Conservation (phyloP, 1,140 invertebrate genomes). For the Euglossa dilemma region DNA sequence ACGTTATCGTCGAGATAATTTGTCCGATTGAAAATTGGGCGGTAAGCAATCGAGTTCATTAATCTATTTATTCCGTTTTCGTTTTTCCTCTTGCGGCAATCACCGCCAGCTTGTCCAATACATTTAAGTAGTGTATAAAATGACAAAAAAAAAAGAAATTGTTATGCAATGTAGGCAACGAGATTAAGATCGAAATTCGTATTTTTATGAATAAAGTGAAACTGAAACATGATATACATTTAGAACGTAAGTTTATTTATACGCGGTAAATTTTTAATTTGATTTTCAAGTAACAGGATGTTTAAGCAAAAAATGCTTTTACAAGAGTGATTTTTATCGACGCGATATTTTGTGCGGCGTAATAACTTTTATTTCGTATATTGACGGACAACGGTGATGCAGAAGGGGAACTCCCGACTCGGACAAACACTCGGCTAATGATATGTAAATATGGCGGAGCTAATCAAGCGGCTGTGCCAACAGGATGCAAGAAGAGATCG, state of each 20-base stretch:
- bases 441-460: conserved; percentile 81
- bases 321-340: neutral
- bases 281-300: too few relatives aligned
- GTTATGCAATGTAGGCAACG: conserved; percentile 70
- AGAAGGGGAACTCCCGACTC: conserved; percentile 68
- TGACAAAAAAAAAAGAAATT: conserved; percentile 46
- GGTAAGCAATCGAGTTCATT: conserved; percentile 42
- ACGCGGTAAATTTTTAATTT: neutral
- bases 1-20: conserved; percentile 23
- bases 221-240: conserved; percentile 53
- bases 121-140: conserved; percentile 57
- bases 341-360: conserved; percentile 7
- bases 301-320: neutral
- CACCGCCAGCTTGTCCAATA: conserved; percentile 45
- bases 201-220: conserved; percentile 75
- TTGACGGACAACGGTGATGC: conserved; percentile 46
- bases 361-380: conserved; percentile 51
- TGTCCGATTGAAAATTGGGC: conserved; percentile 13
- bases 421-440: conserved; percentile 81
- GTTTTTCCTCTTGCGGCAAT: conserved; percentile 29
- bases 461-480: conserved; percentile 82
- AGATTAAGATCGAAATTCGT: conserved; percentile 71
- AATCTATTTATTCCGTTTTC: conserved; percentile 59
- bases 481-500: conserved; percentile 74
- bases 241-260: neutral